These are phyloP conservation scores for Parnassius glacialis DNA, from an alignment of 2,888 invertebrate species.

Conservation along the genomic window DNA sequence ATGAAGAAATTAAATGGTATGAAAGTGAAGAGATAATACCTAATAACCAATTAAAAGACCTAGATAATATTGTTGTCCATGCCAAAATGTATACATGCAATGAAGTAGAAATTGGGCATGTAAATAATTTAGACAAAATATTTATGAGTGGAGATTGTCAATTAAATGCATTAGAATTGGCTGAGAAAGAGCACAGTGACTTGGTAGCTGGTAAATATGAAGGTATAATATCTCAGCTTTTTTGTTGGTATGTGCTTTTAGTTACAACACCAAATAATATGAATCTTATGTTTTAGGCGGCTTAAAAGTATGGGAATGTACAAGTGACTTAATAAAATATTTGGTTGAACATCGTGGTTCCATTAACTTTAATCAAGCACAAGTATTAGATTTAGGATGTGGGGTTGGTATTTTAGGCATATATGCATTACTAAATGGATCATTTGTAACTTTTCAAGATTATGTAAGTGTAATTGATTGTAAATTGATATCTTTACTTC, in stretches of 20 bases:
- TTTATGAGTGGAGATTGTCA: constrained; percentile 43
- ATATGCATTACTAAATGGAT: constrained; percentile 84
- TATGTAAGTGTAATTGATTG: constrained; percentile 85
- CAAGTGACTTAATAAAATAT: constrained; percentile 88
- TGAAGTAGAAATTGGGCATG: constrained; percentile 72
- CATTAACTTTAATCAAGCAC: constrained; percentile 68
- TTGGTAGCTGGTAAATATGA: constrained; percentile 89
- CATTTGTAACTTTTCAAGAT: constrained; percentile 93
- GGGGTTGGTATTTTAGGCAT: constrained; percentile 95
- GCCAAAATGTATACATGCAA: constrained; percentile 69
- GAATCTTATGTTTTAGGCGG: constrained; percentile 84
- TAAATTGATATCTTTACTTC: too few relatives aligned
- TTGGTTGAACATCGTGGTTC: constrained; percentile 60
- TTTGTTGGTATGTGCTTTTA: not conserved
- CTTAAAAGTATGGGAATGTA: constrained; percentile 97
- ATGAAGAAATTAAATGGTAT: constrained; percentile 49
- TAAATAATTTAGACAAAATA: constrained; percentile 54
- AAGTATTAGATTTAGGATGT: constrained; percentile 94
- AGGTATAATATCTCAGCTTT: constrained; percentile 74
- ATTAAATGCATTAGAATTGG: constrained; percentile 65
- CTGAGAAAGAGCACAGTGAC: constrained; percentile 86
- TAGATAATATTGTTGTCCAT: constrained; percentile 51
- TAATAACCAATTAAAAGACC: constrained; percentile 45
- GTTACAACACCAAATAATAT: not conserved
- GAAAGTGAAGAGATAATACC: constrained; percentile 58